Base-by-base conservation (phyloP, 2,888 invertebrate species). In the Petrophora chlorosata region DNA sequence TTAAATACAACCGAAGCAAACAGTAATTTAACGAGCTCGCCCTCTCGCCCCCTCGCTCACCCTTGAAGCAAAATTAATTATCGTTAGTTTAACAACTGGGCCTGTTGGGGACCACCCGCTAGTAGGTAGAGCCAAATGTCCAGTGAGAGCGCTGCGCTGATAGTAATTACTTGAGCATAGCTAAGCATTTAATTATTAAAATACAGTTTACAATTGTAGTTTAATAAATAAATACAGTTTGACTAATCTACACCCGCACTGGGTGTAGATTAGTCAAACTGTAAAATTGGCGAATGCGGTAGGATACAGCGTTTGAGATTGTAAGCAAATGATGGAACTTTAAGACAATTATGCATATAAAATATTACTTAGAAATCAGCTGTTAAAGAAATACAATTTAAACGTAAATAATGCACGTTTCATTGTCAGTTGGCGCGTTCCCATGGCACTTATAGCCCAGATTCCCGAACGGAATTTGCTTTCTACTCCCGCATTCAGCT, bases 391-490 rank as follows among this genome's bases (percentile, higher is more conserved):
- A n/a, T n/a, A n/a, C n/a, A n/a, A n/a, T n/a, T n/a, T n/a, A n/a
- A n/a, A n/a, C n/a, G n/a, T n/a, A n/a, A n/a, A n/a, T n/a, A n/a
- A n/a, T n/a, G n/a, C n/a, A n/a, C n/a, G n/a, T n/a, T n/a, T n/a
- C n/a, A n/a, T n/a, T n/a, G n/a, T n/a, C n/a, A n/a, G 16, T 19
- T 35, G 23, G 34, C 39, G 15, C 26, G 42, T 56, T 58, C 58
- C 58, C 58, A 58, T 58, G 52, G 33, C 56, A 54, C 51, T 44
- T 30, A 43, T 56, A 61, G 41, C 60, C 56, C 43, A 61, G 53
- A 56, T 61, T 35, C 39, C 44, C 38, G 44, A 30, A 32, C 46
- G 36, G 35, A 12, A 33, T 10, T 7, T 32, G 38, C 58, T 61
- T 58, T 56, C 56, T 55, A 57, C n/a, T n/a, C n/a, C 38, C 28